A percentile compares a stretch with the other conserved stretches of the same genome.
phyloP scores from a whole-genome alignment of 2,797 vertebrate species.

The Phrynocephalus guinanensis region DNA sequence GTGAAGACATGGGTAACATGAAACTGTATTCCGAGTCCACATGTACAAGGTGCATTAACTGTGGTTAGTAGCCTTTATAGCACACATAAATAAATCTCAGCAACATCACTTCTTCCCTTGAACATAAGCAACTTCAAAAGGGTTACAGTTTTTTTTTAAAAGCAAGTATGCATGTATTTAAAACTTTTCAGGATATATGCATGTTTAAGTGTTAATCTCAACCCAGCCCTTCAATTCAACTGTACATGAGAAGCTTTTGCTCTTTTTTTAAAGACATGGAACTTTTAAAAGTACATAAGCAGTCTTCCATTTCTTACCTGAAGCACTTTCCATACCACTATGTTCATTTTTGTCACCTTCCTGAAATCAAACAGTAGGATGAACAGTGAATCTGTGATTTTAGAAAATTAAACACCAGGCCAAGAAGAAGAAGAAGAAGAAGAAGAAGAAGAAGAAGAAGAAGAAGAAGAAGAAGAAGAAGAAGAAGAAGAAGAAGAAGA shows the following conservation, averaged over 20 bases:
- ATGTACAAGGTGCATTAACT: neutral
- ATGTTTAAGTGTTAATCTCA: neutral
- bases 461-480: no score
- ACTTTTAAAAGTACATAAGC: neutral
- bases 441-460: no score
- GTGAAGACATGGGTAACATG: neutral
- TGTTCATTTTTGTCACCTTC: neutral
- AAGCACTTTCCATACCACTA: neutral
- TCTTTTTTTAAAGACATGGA: neutral
- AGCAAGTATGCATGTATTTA: neutral
- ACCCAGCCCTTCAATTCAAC: neutral
- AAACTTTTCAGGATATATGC: neutral
- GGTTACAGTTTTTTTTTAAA: neutral
- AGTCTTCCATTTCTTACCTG: slow-evolving; percentile 22
- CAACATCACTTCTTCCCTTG: neutral
- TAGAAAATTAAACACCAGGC: no score
- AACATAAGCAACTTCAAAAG: neutral
- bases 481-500: no score
- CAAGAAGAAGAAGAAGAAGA: no score
- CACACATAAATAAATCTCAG: neutral
- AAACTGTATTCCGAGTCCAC: neutral
- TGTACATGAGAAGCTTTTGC: neutral
- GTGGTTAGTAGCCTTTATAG: neutral
- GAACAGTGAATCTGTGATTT: no score
- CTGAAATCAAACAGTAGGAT: slow-evolving; percentile 28